A percentile compares a stretch with the other conserved stretches of the same genome.
Evolutionary conservation across 2,797 vertebrate genomes (phyloP).

Genomic region (Taenioides sp.): DNA sequence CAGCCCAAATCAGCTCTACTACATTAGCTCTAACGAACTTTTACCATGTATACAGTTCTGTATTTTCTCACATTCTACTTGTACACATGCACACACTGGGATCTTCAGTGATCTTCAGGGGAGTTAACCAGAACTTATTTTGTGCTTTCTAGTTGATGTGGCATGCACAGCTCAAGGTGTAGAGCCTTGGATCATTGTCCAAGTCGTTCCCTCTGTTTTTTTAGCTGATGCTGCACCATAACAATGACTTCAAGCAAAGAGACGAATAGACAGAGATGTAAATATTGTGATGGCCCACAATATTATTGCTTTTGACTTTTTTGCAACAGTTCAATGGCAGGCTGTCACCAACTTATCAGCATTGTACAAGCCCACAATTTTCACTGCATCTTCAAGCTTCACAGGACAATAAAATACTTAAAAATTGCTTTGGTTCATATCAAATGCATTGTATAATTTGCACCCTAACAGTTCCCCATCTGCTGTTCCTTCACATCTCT

Average conservation of each 20-base stretch:
- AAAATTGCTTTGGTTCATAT: neutral
- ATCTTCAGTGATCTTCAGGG: too few species aligned
- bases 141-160: neutral
- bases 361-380: neutral
- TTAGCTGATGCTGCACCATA: too few species aligned
- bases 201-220: too few species aligned
- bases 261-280: too few species aligned
- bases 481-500: constrained; percentile 3
- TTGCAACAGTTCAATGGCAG: neutral
- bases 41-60: too few species aligned
- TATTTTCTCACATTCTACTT: too few species aligned
- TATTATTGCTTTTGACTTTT: too few species aligned
- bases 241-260: too few species aligned
- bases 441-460: constrained; percentile 3
- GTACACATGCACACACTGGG: too few species aligned
- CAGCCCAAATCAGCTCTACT: neutral
- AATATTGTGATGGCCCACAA: too few species aligned
- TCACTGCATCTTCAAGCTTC: neutral
- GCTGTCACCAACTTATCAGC: constrained; percentile 13
- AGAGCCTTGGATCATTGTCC: neutral
- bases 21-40: too few species aligned
- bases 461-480: neutral
- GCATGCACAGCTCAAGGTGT: neutral
- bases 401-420: neutral
- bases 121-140: neutral